Percentiles rank a stretch among this genome's conserved stretches.
These are phyloP conservation scores for Progne subis DNA, from an alignment of 2,113 vertebrate genomes.

Conservation along the genomic window DNA sequence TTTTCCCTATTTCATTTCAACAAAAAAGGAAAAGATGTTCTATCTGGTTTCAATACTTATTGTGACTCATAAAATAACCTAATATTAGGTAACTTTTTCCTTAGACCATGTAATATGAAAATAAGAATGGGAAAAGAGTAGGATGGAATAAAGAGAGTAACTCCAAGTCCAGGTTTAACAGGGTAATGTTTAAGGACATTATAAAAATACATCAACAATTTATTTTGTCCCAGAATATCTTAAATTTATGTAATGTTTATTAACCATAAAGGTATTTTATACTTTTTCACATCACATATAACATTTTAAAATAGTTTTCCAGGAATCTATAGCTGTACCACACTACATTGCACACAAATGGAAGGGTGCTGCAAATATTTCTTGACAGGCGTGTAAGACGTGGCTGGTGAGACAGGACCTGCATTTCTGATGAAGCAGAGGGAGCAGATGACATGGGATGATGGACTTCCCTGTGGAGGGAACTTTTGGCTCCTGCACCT, in stretches of 20 bases:
- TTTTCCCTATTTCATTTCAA: background rate
- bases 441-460: background rate
- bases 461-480: background rate
- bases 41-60: background rate
- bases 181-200: background rate
- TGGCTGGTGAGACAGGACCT: background rate
- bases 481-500: background rate
- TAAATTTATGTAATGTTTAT: background rate
- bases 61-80: constrained; percentile 13
- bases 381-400: background rate
- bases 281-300: background rate
- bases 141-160: background rate
- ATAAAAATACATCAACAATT: background rate
- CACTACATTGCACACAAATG: background rate
- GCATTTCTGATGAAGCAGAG: background rate
- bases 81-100: constrained; percentile 11
- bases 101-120: background rate
- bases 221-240: background rate
- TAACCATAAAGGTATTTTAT: background rate
- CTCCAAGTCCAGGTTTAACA: background rate
- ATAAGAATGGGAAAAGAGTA: background rate
- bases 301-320: background rate
- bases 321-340: background rate
- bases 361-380: background rate
- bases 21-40: background rate